phyloP scores from a whole-genome alignment of 2,113 vertebrate genomes.

The Elaphurus davidianus region DNA sequence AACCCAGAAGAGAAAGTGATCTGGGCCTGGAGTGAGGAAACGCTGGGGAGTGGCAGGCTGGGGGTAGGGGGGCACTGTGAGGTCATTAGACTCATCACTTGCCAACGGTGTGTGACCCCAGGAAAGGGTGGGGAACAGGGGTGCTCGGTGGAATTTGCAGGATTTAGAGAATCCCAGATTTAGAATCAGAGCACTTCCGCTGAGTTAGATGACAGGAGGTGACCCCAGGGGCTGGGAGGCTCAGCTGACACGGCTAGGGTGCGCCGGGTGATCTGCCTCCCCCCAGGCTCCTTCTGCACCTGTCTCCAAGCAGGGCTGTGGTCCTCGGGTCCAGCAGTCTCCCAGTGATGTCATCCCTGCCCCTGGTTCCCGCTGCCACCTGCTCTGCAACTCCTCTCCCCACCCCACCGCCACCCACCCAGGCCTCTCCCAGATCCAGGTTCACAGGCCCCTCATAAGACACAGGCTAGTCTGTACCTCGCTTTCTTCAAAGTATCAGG shows the following conservation, averaged over 20 bases:
- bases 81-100: background rate
- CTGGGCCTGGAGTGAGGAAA: background rate
- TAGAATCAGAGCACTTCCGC: background rate
- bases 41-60: background rate
- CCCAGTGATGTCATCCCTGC: background rate
- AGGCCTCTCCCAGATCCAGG: background rate
- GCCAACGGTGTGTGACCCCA: background rate
- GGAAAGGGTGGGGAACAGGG: background rate
- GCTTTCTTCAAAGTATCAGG: background rate
- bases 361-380: conserved; percentile 23
- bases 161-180: background rate
- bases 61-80: background rate
- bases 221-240: background rate
- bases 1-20: conserved; percentile 39
- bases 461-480: background rate
- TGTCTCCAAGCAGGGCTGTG: conserved; percentile 50
- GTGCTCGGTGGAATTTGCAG: background rate
- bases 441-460: background rate
- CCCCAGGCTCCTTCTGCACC: background rate
- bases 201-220: conserved; percentile 16
- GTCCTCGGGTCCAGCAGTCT: conserved; percentile 27
- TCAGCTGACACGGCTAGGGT: background rate
- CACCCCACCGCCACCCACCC: background rate
- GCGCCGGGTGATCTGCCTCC: background rate
- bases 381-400: background rate